A percentile compares a stretch with the other conserved stretches of the same genome.
Conservation (phyloP, 2,797 vertebrate genomes). For the Corythornis leucogaster region DNA sequence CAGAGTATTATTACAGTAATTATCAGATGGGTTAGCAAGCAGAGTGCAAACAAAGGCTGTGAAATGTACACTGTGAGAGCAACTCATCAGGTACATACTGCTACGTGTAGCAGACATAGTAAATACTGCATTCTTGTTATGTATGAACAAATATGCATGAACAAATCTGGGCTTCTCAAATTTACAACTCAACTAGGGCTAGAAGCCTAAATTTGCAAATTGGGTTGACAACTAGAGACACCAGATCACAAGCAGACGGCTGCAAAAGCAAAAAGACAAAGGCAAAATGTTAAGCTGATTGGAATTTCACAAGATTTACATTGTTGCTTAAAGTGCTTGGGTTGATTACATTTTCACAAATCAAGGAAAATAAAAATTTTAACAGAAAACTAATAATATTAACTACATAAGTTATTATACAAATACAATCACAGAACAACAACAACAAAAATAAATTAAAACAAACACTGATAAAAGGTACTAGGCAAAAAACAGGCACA, state of each 20-base stretch:
- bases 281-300: constrained; percentile 54
- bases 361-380: constrained; percentile 43
- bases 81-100: fast-evolving
- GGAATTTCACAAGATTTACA: constrained; percentile 66
- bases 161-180: neutral
- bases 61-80: neutral
- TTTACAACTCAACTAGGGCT: neutral
- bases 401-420: constrained; percentile 48
- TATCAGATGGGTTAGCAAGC: neutral
- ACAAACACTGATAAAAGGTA: constrained; percentile 46
- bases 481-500: constrained; percentile 30
- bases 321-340: constrained; percentile 76
- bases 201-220: neutral
- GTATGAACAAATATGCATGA: neutral
- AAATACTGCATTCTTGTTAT: neutral
- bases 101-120: fast-evolving
- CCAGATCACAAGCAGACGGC: neutral
- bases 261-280: constrained; percentile 6
- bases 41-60: neutral
- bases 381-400: constrained; percentile 46
- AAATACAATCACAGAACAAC: constrained; percentile 55
- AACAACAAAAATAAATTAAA: constrained; percentile 67
- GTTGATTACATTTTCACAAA: constrained; percentile 48
- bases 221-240: neutral
- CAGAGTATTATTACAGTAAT: neutral